These are phyloP conservation scores for Neelides folsomi DNA, from an alignment of 2,888 invertebrate genomes.

Conservation along the genomic window DNA sequence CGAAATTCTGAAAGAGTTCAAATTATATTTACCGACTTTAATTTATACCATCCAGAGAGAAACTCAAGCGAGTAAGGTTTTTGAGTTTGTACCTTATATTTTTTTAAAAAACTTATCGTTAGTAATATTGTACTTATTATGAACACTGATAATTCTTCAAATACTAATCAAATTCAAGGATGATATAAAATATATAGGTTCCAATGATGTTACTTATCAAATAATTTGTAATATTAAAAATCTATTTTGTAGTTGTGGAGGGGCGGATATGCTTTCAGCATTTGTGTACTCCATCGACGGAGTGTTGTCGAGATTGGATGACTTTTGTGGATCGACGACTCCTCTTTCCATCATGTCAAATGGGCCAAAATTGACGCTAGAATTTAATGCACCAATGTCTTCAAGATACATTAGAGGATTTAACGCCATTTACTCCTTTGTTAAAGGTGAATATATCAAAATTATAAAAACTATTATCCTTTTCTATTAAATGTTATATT, in stretches of 20 bases:
- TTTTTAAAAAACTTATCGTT: too few relatives aligned
- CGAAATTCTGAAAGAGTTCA: slow-evolving; percentile 70
- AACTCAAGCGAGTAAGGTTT: background rate
- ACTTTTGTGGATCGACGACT: slow-evolving; percentile 66
- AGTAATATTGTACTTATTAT: background rate
- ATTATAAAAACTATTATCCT: too few relatives aligned
- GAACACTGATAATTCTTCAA: background rate
- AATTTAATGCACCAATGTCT: slow-evolving; percentile 67
- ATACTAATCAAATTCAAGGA: background rate
- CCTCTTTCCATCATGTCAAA: slow-evolving; percentile 89
- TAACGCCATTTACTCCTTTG: slow-evolving; percentile 73
- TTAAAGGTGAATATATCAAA: too few relatives aligned
- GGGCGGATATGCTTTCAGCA: slow-evolving; percentile 63
- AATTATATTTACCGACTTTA: slow-evolving; percentile 71
- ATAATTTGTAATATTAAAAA: background rate
- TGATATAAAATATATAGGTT: slow-evolving; percentile 1
- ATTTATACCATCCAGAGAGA: slow-evolving; percentile 51
- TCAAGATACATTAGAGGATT: slow-evolving; percentile 71
- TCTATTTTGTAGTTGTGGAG: slow-evolving; percentile 34
- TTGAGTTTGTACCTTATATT: too few relatives aligned
- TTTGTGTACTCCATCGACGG: slow-evolving; percentile 58
- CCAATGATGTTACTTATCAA: background rate
- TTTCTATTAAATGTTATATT: too few relatives aligned
- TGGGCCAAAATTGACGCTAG: slow-evolving; percentile 68
- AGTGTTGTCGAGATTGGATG: slow-evolving; percentile 70